phyloP scores from a whole-genome alignment of 2,888 invertebrate genomes.

The Caradrina clavipalpis region DNA sequence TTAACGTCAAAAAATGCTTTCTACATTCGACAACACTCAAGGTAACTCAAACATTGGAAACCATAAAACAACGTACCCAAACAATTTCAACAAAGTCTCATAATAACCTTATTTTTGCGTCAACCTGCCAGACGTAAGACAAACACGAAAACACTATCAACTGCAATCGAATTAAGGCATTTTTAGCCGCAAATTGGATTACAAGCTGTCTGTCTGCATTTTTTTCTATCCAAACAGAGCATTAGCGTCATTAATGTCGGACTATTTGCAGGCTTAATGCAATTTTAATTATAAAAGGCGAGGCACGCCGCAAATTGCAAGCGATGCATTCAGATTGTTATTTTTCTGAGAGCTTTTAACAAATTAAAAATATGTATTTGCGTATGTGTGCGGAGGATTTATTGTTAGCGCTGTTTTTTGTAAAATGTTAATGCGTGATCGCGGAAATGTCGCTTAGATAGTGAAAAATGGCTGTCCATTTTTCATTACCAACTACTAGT shows the following conservation, averaged over 20 bases:
- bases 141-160: constrained; percentile 57
- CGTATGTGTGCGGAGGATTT: constrained; percentile 57
- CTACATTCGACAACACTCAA: background rate
- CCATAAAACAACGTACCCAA: background rate
- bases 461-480: constrained; percentile 46
- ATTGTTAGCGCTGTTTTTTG: constrained; percentile 48
- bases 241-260: constrained; percentile 83
- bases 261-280: constrained; percentile 86
- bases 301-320: constrained; percentile 82
- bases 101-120: constrained; percentile 45
- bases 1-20: background rate
- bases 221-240: constrained; percentile 83
- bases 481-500: background rate
- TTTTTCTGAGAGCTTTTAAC: constrained; percentile 88
- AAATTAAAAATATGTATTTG: constrained; percentile 83
- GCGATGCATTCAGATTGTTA: constrained; percentile 87
- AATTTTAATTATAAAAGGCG: constrained; percentile 90
- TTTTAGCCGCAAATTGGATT: constrained; percentile 76
- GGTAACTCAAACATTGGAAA: background rate
- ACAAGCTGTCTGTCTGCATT: constrained; percentile 76
- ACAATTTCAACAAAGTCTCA: constrained; percentile 11
- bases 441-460: constrained; percentile 47
- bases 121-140: constrained; percentile 59
- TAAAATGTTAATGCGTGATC: constrained; percentile 41
- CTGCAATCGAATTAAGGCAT: constrained; percentile 72